phyloP scores from a whole-genome alignment of 92 coral and sea anemone genomes.

The Palythoa heliodiscus region DNA sequence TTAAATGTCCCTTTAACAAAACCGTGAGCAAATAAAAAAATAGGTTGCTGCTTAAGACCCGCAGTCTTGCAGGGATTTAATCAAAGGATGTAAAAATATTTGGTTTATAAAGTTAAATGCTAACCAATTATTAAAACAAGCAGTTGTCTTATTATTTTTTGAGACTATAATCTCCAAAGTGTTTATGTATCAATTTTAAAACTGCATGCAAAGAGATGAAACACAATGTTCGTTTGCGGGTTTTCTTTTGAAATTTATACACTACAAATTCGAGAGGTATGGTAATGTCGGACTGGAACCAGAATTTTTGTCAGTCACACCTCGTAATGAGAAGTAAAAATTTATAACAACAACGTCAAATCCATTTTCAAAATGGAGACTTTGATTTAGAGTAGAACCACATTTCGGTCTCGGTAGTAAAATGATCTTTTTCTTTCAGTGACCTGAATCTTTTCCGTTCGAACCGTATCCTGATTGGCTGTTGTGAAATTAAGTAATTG shows the following conservation, averaged over 20 bases:
- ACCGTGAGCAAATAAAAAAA: neutral
- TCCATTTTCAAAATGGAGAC: neutral
- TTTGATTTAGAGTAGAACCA: neutral
- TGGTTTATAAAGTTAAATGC: neutral
- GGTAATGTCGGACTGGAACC: neutral
- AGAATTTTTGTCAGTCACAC: neutral
- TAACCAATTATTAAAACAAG: conserved; percentile 2
- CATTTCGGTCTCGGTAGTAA: neutral
- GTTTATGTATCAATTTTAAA: neutral
- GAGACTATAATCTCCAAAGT: neutral
- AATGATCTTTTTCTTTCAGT: neutral
- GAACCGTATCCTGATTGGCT: conserved; percentile 20
- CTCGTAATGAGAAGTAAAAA: neutral
- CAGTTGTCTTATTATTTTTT: neutral
- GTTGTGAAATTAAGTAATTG: neutral
- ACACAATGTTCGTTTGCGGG: neutral
- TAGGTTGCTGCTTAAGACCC: neutral
- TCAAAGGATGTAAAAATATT: conserved; percentile 12
- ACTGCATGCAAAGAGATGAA: neutral
- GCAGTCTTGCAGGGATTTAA: neutral
- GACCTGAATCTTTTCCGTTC: neutral
- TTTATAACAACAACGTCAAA: neutral
- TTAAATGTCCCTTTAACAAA: no score
- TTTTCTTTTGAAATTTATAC: neutral
- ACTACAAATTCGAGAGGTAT: neutral